phyloP scores from a whole-genome alignment of 1,140 invertebrate genomes.

The Lysiphlebus fabarum region DNA sequence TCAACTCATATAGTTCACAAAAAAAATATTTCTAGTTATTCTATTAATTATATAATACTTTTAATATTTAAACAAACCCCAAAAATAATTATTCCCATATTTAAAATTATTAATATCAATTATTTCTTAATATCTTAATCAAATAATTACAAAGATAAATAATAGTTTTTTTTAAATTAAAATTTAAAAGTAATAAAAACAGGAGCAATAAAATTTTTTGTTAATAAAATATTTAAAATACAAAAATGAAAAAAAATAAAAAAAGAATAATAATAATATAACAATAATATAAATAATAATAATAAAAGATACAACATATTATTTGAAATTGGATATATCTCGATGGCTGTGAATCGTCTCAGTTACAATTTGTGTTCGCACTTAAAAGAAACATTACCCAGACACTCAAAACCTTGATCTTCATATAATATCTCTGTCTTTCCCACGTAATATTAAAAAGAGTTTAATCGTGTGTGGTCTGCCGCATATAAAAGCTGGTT shows the following conservation, averaged over 20 bases:
- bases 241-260: not conserved
- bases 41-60: too few relatives aligned
- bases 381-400: conserved; percentile 56
- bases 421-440: conserved; percentile 5
- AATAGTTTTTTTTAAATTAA: too few relatives aligned
- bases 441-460: conserved; percentile 30
- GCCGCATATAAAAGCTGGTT: conserved; percentile 14
- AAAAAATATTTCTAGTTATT: too few relatives aligned
- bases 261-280: conserved; percentile 1
- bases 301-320: conserved; percentile 34
- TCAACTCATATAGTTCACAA: too few relatives aligned
- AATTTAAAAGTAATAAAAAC: too few relatives aligned
- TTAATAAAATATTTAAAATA: not conserved
- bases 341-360: conserved; percentile 45
- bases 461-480: conserved; percentile 46
- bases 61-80: too few relatives aligned
- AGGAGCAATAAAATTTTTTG: not conserved
- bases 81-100: too few relatives aligned
- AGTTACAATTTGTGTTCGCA: conserved; percentile 57
- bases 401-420: conserved; percentile 29
- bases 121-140: too few relatives aligned
- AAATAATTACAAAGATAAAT: too few relatives aligned
- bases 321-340: conserved; percentile 51
- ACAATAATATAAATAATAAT: conserved; percentile 2
- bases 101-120: too few relatives aligned